Evolutionary conservation across 2,113 vertebrate species (phyloP).

Genomic region (Brachyhypopomus gauderio): DNA sequence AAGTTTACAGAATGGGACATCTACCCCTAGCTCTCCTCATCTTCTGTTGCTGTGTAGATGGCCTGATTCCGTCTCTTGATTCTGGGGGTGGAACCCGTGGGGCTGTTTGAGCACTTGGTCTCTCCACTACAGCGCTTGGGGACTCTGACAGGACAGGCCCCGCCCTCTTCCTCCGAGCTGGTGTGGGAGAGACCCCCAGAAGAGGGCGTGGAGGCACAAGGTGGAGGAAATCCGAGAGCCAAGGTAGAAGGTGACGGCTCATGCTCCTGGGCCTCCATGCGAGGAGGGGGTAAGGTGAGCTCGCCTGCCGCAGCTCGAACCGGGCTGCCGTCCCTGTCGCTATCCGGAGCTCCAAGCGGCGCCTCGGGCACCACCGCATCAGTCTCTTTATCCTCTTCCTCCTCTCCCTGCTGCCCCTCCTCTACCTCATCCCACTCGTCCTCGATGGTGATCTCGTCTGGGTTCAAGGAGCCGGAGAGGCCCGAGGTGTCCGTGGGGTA

Average conservation of each 20-base stretch:
- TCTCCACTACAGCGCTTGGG: constrained; percentile 83
- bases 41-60: constrained; percentile 83
- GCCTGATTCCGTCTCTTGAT: constrained; percentile 95
- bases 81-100: constrained; percentile 71
- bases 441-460: constrained; percentile 93
- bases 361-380: constrained; percentile 83
- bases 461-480: constrained; percentile 85
- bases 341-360: constrained; percentile 63
- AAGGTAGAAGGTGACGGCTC: constrained; percentile 63
- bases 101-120: constrained; percentile 54
- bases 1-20: background rate
- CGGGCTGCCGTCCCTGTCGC: constrained; percentile 46
- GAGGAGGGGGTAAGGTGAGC: constrained; percentile 46
- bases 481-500: constrained; percentile 87
- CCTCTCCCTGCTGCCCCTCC: constrained; percentile 26
- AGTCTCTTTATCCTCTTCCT: constrained; percentile 61
- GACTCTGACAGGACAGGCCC: constrained; percentile 53
- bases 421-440: constrained; percentile 86
- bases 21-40: constrained; percentile 66
- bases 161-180: constrained; percentile 63
- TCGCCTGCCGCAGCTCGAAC: constrained; percentile 25
- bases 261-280: constrained; percentile 62
- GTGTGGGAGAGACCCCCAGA: constrained; percentile 68
- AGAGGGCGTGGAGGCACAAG: constrained; percentile 76
- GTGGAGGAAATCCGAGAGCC: constrained; percentile 58